These are phyloP conservation scores for Lepeophtheirus nordmannii DNA, from an alignment of 2,888 invertebrate species.

Conservation along the genomic window DNA sequence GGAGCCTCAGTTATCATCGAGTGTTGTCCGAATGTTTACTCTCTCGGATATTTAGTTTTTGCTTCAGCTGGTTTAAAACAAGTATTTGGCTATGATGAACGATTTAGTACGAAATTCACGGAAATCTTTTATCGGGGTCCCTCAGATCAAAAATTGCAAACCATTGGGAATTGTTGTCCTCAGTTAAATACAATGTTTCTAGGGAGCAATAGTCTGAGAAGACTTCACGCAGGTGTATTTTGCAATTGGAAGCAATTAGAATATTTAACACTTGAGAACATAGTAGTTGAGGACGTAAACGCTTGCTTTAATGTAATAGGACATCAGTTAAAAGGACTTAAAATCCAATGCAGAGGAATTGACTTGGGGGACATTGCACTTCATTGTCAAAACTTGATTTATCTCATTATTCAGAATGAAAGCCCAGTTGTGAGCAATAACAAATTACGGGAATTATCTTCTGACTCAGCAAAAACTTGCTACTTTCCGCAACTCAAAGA, in stretches of 20 bases:
- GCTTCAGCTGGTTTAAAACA: constrained; percentile 24
- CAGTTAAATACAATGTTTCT: constrained; percentile 19
- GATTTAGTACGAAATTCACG: constrained; percentile 18
- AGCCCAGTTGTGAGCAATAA: not conserved
- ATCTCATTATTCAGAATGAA: constrained; percentile 23
- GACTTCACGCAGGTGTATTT: constrained; percentile 14
- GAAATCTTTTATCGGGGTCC: constrained; percentile 25
- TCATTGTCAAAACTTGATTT: constrained; percentile 11
- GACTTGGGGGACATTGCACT: constrained; percentile 16
- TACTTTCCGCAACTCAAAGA: not conserved
- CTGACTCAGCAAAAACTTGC: not conserved
- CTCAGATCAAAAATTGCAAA: constrained; percentile 24
- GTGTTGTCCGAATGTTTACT: constrained; percentile 17
- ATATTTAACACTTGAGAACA: constrained; percentile 20
- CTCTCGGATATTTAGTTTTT: constrained; percentile 24
- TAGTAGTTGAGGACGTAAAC: constrained; percentile 15
- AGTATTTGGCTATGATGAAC: constrained; percentile 23
- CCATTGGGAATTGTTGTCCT: constrained; percentile 20
- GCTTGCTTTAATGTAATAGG: constrained; percentile 21
- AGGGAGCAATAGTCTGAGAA: constrained; percentile 21
- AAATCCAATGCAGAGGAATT: constrained; percentile 19
- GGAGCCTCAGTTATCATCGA: constrained; percentile 17
- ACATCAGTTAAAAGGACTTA: constrained; percentile 18
- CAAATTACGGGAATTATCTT: not conserved
- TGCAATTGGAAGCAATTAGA: constrained; percentile 12